A percentile compares a stretch with the other conserved stretches of the same genome.
These are phyloP conservation scores for Penaeus indicus DNA, from an alignment of 1,140 invertebrate genomes.

Conservation along the genomic window DNA sequence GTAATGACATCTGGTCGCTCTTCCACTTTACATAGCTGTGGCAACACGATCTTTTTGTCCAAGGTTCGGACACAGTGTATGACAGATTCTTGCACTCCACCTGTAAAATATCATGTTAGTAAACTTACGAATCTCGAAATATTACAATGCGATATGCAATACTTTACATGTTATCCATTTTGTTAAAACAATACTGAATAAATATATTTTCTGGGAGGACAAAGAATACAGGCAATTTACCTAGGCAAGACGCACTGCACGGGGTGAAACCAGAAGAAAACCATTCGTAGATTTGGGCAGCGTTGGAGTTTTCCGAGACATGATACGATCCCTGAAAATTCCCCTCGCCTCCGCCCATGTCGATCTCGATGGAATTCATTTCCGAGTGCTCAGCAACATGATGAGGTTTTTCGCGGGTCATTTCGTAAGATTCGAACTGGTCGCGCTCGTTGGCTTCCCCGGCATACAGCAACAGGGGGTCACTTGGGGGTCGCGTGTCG, in stretches of 20 bases:
- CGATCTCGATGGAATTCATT: slow-evolving; percentile 45
- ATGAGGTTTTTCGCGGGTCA: slow-evolving; percentile 10
- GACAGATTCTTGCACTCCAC: slow-evolving; percentile 85
- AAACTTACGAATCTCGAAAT: too few relatives aligned
- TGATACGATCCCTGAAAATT: slow-evolving; percentile 42
- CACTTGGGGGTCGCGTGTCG: slow-evolving; percentile 11
- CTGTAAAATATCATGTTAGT: slow-evolving; percentile 10
- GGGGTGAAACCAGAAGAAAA: slow-evolving; percentile 78
- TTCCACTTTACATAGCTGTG: slow-evolving; percentile 84
- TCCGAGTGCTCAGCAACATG: slow-evolving; percentile 5
- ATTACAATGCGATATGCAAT: too few relatives aligned
- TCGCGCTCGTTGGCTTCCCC: slow-evolving; percentile 25
- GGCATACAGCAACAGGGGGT: slow-evolving; percentile 44
- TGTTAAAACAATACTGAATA: background rate
- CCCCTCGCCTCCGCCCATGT: slow-evolving; percentile 23
- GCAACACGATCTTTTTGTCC: slow-evolving; percentile 85
- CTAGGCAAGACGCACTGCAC: slow-evolving; percentile 94
- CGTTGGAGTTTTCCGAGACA: slow-evolving; percentile 9
- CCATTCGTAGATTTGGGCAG: slow-evolving; percentile 70
- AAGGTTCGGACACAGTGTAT: slow-evolving; percentile 90
- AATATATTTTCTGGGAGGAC: background rate
- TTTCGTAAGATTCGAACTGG: slow-evolving; percentile 36
- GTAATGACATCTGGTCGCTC: slow-evolving; percentile 89
- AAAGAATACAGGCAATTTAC: slow-evolving; percentile 72
- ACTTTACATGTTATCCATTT: background rate